phyloP scores from a whole-genome alignment of 2,888 invertebrate genomes.

The Drosophila gaucha region DNA sequence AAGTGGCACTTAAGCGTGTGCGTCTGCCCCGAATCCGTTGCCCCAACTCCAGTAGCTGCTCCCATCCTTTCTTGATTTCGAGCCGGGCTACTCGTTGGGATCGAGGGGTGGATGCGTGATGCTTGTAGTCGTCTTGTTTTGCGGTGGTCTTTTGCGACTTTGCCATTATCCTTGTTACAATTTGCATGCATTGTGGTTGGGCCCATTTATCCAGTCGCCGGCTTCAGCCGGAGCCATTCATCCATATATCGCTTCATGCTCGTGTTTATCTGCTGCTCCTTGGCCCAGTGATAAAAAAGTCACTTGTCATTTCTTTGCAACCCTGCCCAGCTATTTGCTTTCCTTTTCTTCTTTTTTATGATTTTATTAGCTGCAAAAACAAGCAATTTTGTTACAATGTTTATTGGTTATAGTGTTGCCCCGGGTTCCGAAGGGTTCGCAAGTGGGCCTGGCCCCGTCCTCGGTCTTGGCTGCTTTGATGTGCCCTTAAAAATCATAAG shows the following conservation, averaged over 20 bases:
- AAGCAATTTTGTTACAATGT: slow-evolving; percentile 79
- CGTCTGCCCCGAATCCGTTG: slow-evolving; percentile 28
- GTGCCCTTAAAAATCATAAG: slow-evolving; percentile 80
- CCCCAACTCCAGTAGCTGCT: neutral
- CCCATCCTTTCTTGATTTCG: neutral
- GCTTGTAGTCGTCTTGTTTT: slow-evolving; percentile 59
- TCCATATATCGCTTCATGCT: slow-evolving; percentile 56
- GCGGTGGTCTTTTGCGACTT: slow-evolving; percentile 73
- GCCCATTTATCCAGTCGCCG: slow-evolving; percentile 37
- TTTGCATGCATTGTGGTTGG: slow-evolving; percentile 72
- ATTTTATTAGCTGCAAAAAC: slow-evolving; percentile 80
- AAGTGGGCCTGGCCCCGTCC: slow-evolving; percentile 1
- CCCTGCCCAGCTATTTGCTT: slow-evolving; percentile 50
- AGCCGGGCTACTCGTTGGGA: slow-evolving; percentile 8
- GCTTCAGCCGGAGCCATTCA: slow-evolving; percentile 54
- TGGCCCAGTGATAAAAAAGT: slow-evolving; percentile 69
- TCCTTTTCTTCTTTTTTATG: slow-evolving; percentile 70
- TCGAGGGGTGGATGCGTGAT: slow-evolving; percentile 54
- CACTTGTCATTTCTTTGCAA: slow-evolving; percentile 69
- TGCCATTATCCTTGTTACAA: slow-evolving; percentile 76
- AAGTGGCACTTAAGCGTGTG: slow-evolving; percentile 79
- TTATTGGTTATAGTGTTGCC: slow-evolving; percentile 74
- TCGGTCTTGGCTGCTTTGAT: slow-evolving; percentile 59
- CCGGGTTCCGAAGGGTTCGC: slow-evolving; percentile 45
- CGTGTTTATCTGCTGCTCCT: slow-evolving; percentile 45